Base-by-base conservation (phyloP, 2,888 invertebrate genomes). In the Oeneis ivallda region DNA sequence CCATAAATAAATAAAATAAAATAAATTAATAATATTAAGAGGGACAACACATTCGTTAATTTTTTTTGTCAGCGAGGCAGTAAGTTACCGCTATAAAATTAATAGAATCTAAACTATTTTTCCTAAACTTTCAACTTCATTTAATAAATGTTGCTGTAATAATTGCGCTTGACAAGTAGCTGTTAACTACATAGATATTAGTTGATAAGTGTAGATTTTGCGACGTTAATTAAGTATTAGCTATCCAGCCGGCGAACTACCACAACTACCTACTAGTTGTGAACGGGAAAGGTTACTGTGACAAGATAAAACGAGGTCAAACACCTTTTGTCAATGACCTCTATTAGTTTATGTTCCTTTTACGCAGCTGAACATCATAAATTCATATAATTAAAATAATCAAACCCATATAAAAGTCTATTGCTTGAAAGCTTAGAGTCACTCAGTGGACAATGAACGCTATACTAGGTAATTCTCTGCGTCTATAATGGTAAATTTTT, bases 191-290 rank as follows among this genome's bases (percentile, higher is more conserved):
- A 37, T 9, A 53, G 53, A 53, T 37, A 37, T 37, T 53, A 37
- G 34, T 34, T 37, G 53, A 17, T 53, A 53, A 53, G 53, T 53
- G 37, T 15, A 37, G 53, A 15, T 53, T 53, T 53, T 53, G 34
- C 7, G 7, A 13, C 34, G 34, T 34, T 34, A 53, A 34, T 53
- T 53, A 53, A 53, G 34, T 53, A 53, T 53, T 53, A 53, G 53
- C 9, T 34, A 53, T 15, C 53, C 13, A 50, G 26, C 41, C 37
- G 10, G 17, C 53, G 15, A 37, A 53, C 34, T n/a, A n/a, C n/a
- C n/a, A n/a, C n/a, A n/a, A 53, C 34, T 34, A 34, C 9, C 13
- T 34, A 9, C 26, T 26, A 26, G 49, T 26, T 49, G 10, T 19
- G 11, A 49, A 11, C 19, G 19, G 49, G 49, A 53, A 34, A 34